Base-by-base conservation (phyloP, 1,140 invertebrate species). In the Anagrus nilaparvatae region DNA sequence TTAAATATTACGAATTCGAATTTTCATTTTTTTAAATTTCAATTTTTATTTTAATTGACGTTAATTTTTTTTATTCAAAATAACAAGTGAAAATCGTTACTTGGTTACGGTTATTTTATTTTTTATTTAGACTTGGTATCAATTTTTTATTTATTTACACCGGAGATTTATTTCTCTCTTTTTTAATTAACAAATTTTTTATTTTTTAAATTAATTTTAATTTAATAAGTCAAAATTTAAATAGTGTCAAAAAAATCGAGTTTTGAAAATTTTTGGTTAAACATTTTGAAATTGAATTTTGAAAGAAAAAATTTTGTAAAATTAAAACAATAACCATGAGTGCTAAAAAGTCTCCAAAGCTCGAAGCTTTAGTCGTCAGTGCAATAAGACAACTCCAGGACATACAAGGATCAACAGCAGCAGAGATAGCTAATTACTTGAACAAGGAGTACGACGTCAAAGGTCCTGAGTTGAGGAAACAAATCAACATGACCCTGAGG, bases 381-480 rank as follows among this genome's bases (percentile, higher is more conserved):
- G 66, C 66, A 1, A 65, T 69, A 24, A 49, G 54, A 0, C 51
- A 46, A 5, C 49, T 69, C 1, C 64, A 61, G 35, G 54, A 61
- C 14, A 13, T 52, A 1, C 53, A 61, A 28, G 66, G 63, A n/a
- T 65, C 63, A 4, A 63, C 61, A 6, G 41, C 53, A 5, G 46
- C 47, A 6, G 60, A 69, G 43, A 69, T 69, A 28, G 60, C 55
- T 24, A 59, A 58, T 28, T 67, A 58, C 25, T 58, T 69, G 17
- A 53, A 53, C 8, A 49, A 60, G 8, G 54, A 63, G 35, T 65
- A 62, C 38, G 46, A 61, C 10, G 35, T 64, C 12, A 56, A 57
- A 0, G 40, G 20, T 1, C 17, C 48, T 0, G 50, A 52, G 8
- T 51, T 61, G 1, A 53, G 46, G 13, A 53, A 50, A 30, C 56